Conservation (phyloP, 92 coral and sea anemone species). For the Anthopleura xanthogrammica region DNA sequence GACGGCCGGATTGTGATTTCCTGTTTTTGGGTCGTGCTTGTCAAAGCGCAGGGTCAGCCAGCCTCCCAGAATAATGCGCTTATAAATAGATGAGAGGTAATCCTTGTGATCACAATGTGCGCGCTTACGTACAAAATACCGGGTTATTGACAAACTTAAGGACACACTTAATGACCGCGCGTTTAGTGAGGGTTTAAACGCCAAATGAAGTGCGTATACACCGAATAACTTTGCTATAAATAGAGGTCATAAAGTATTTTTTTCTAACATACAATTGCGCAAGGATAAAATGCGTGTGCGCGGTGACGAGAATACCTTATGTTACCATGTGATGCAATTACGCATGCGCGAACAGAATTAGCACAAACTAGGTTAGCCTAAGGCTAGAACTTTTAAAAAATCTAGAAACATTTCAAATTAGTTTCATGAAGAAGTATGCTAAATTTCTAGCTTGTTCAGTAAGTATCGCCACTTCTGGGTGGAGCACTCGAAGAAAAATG, state of each 20-base stretch:
- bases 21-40: conserved; percentile 46
- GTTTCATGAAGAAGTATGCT: too few relatives aligned
- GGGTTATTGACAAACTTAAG: conserved; percentile 15
- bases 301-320: not conserved
- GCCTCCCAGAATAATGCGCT: conserved; percentile 43
- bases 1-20: conserved; percentile 69
- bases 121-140: conserved; percentile 17
- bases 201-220: not conserved
- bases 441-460: too few relatives aligned
- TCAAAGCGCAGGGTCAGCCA: conserved; percentile 39
- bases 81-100: conserved; percentile 40
- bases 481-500: too few relatives aligned
- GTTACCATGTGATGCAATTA: not conserved
- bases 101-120: conserved; percentile 30
- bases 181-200: not conserved
- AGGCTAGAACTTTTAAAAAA: too few relatives aligned
- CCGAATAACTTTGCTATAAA: not conserved
- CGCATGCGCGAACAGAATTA: not conserved
- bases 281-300: not conserved
- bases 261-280: not conserved
- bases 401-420: too few relatives aligned
- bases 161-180: conserved; percentile 8
- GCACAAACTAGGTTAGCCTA: not conserved
- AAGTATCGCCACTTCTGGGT: too few relatives aligned
- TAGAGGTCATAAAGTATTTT: not conserved